These are phyloP conservation scores for Zaprionus africanus DNA, from an alignment of 1,140 invertebrate species.

Conservation along the genomic window DNA sequence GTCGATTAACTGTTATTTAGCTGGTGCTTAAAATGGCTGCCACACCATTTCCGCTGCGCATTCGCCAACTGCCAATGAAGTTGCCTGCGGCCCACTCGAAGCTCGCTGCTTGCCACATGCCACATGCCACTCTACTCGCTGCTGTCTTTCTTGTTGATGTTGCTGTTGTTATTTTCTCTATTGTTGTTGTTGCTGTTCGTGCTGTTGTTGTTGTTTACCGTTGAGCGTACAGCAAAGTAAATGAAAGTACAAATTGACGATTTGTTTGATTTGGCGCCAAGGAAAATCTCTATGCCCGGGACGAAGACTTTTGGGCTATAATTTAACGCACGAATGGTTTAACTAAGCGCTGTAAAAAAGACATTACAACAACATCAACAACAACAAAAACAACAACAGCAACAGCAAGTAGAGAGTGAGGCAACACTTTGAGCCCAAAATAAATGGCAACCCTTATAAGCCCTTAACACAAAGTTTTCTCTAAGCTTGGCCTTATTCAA, in stretches of 20 bases:
- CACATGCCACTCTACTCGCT: background rate
- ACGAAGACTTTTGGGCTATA: constrained; percentile 70
- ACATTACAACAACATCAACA: constrained; percentile 38
- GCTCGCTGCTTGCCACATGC: background rate
- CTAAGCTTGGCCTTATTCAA: constrained; percentile 53
- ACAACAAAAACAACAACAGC: constrained; percentile 3
- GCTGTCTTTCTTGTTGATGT: constrained; percentile 17
- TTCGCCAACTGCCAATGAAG: constrained; percentile 21
- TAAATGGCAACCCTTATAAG: constrained; percentile 61
- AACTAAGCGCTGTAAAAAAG: constrained; percentile 69
- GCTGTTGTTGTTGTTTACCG: constrained; percentile 50
- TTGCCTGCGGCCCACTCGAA: background rate
- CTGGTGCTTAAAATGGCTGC: constrained; percentile 77
- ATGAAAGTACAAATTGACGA: constrained; percentile 81
- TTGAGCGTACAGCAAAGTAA: constrained; percentile 68
- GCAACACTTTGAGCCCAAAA: constrained; percentile 43
- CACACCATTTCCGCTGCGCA: constrained; percentile 65
- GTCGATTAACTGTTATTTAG: constrained; percentile 81
- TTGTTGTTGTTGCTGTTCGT: constrained; percentile 4
- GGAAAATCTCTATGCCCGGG: constrained; percentile 55
- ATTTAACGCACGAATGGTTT: constrained; percentile 80
- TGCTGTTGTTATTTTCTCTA: constrained; percentile 19
- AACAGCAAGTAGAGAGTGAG: constrained; percentile 14
- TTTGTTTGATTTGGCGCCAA: constrained; percentile 77
- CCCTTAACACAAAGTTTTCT: constrained; percentile 59